Base-by-base conservation (phyloP, 1,140 invertebrate genomes). In the Microvelia longipes region DNA sequence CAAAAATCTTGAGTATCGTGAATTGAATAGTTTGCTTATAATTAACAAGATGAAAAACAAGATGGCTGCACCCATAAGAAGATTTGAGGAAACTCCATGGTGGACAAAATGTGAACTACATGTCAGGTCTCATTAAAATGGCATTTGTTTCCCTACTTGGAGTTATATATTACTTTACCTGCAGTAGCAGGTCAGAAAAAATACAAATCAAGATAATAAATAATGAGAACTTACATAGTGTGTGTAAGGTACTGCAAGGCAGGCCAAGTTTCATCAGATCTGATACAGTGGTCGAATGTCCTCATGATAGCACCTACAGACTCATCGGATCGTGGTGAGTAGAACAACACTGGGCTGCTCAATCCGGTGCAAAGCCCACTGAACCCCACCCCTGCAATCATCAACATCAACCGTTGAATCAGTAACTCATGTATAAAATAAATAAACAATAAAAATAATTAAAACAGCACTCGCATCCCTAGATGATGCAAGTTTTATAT, bases 161-260 rank as follows among this genome's bases (percentile, higher is more conserved):
- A n/a, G n/a, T n/a, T n/a, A n/a, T n/a, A n/a, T n/a, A n/a, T n/a
- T n/a, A n/a, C n/a, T n/a, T n/a, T n/a, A n/a, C n/a, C n/a, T n/a
- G n/a, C n/a, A n/a, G n/a, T n/a, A n/a, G n/a, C n/a, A n/a, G n/a
- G n/a, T n/a, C n/a, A n/a, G n/a, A n/a, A n/a, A n/a, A n/a, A n/a
- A n/a, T n/a, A n/a, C n/a, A n/a, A n/a, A n/a, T n/a, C n/a, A n/a
- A n/a, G n/a, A n/a, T n/a, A n/a, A n/a, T n/a, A n/a, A n/a, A n/a
- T n/a, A n/a, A n/a, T n/a, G n/a, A n/a, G n/a, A n/a, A n/a, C 79
- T 79, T 78, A 84, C 83, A 85, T 77, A 75, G 78, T 68, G 70
- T 83, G 78, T 25, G 79, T 76, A 2, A 85, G 74, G 84, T 84
- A 86, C 1, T 83, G 80, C 28, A 85, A 73, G 76, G 84, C 80